A percentile compares a stretch with the other conserved stretches of the same genome.
Evolutionary conservation across 2,888 invertebrate genomes (phyloP).

Genomic region (Rosalia funebris): DNA sequence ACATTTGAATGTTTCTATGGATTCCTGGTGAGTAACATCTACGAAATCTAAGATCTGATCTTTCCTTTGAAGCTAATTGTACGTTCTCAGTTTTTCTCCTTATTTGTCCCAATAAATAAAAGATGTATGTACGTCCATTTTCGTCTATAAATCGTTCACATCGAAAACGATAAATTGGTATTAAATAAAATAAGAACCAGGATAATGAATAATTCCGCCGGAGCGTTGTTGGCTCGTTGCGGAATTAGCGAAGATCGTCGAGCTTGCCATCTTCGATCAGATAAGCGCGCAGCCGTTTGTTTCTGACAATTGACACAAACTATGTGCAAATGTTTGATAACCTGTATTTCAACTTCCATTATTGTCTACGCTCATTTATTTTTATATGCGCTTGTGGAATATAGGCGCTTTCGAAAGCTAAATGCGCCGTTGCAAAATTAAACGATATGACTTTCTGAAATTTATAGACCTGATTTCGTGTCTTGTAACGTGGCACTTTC

Average conservation of each 20-base stretch:
- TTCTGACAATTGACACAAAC: constrained; percentile 61
- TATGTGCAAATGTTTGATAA: constrained; percentile 62
- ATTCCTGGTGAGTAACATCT: neutral
- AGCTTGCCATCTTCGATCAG: constrained; percentile 56
- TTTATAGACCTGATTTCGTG: constrained; percentile 44
- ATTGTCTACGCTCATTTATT: constrained; percentile 54
- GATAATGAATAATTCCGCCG: constrained; percentile 39
- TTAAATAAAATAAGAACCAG: constrained; percentile 31
- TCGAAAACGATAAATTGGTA: constrained; percentile 39
- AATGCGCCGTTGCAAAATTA: constrained; percentile 44
- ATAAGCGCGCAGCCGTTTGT: constrained; percentile 58
- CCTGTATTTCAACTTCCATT: constrained; percentile 62
- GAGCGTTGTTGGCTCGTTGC: constrained; percentile 21
- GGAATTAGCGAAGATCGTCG: constrained; percentile 47
- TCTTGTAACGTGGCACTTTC: constrained; percentile 29
- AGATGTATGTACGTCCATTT: constrained; percentile 17
- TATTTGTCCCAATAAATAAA: constrained; percentile 26
- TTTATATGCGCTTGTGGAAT: constrained; percentile 47
- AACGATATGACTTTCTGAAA: constrained; percentile 48
- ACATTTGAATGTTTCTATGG: constrained; percentile 7
- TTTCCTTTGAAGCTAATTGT: neutral
- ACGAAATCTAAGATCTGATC: constrained; percentile 2
- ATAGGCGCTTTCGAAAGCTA: constrained; percentile 46
- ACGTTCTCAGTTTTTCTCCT: constrained; percentile 22
- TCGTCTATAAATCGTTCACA: constrained; percentile 31